phyloP scores from a whole-genome alignment of 1,140 invertebrate genomes.

The Lepidotrigona ventralis region DNA sequence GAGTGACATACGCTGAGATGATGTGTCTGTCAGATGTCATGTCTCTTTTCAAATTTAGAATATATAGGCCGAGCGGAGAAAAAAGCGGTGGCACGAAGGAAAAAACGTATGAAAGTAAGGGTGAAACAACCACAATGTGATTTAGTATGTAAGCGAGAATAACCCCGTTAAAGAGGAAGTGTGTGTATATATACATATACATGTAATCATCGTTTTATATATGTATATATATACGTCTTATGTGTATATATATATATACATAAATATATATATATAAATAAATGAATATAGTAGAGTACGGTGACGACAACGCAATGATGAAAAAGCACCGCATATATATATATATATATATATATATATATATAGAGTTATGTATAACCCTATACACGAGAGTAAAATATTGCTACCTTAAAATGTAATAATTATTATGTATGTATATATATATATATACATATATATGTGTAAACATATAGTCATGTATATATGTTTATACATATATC shows the following conservation, averaged over 20 bases:
- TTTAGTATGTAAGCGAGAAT: constrained; percentile 77
- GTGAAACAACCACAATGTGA: constrained; percentile 74
- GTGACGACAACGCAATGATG: constrained; percentile 39
- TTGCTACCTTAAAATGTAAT: constrained; percentile 66
- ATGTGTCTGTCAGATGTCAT: not conserved
- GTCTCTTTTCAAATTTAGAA: not conserved
- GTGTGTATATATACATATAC: not conserved
- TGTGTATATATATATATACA: constrained; percentile 13
- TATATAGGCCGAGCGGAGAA: constrained; percentile 37
- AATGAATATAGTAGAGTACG: constrained; percentile 32
- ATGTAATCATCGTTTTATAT: constrained; percentile 32
- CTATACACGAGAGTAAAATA: constrained; percentile 63
- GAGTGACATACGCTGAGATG: not conserved
- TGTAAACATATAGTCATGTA: constrained; percentile 52
- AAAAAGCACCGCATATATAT: constrained; percentile 21
- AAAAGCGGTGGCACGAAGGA: constrained; percentile 63
- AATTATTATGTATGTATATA: constrained; percentile 63
- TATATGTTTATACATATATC: constrained; percentile 64
- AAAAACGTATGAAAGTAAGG: constrained; percentile 73
- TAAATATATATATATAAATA: constrained; percentile 5
- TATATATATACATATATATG: constrained; percentile 58
- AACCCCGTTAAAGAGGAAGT: constrained; percentile 70
- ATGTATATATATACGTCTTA: constrained; percentile 41
- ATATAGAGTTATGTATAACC: constrained; percentile 58
- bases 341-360: too few species aligned